Percentiles rank a stretch among this genome's conserved stretches.
These are phyloP conservation scores for Chloroceryle amazona DNA, from an alignment of 2,797 vertebrate species.

Conservation along the genomic window DNA sequence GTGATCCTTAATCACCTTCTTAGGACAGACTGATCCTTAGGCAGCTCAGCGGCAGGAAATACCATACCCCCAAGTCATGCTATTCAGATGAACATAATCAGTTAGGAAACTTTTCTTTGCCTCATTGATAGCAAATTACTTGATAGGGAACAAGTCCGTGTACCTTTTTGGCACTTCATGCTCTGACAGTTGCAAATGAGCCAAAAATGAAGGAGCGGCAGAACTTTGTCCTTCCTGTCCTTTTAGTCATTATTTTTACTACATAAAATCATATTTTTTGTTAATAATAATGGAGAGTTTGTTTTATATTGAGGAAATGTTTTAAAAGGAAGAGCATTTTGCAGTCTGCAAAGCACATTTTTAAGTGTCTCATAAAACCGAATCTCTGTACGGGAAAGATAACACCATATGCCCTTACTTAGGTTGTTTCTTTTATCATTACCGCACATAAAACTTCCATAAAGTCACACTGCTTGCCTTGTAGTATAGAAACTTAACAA, in stretches of 20 bases:
- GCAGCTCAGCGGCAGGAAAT: background rate
- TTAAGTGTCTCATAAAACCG: background rate
- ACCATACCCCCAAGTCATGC: background rate
- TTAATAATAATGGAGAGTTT: background rate
- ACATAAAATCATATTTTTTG: background rate
- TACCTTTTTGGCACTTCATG: background rate
- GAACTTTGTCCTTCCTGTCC: background rate
- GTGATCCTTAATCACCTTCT: constrained; percentile 28
- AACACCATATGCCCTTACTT: background rate
- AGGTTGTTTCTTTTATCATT: constrained; percentile 40
- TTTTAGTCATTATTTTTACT: background rate
- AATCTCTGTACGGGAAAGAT: background rate
- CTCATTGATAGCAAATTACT: background rate
- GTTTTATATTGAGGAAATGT: background rate
- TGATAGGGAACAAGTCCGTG: background rate
- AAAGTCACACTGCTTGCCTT: constrained; percentile 38
- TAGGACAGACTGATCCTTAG: background rate
- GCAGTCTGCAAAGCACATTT: background rate
- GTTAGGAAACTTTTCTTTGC: background rate
- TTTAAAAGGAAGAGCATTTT: background rate
- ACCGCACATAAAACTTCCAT: constrained; percentile 3
- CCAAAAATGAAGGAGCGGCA: background rate
- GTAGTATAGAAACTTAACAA: background rate
- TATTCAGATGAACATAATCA: background rate
- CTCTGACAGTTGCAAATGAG: background rate